phyloP scores from a whole-genome alignment of 1,140 invertebrate species.

The Drosophila prosaltans region DNA sequence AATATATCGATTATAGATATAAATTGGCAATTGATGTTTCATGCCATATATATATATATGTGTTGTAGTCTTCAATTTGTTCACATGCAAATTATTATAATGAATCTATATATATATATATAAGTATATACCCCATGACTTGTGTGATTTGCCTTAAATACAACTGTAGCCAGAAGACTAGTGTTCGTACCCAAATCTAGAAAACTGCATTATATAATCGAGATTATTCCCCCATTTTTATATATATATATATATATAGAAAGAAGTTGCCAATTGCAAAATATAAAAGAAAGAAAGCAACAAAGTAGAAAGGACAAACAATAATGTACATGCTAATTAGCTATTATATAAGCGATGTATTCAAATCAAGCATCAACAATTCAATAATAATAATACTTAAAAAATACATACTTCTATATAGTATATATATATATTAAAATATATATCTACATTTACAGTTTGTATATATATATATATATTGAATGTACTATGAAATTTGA shows the following conservation, averaged over 20 bases:
- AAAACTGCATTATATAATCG: neutral
- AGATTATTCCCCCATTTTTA: conserved; percentile 1
- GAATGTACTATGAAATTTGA: conserved; percentile 40
- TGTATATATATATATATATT: conserved; percentile 38
- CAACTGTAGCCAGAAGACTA: conserved; percentile 58
- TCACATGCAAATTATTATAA: conserved; percentile 28
- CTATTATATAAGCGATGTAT: conserved; percentile 45
- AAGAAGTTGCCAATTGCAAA: conserved; percentile 2
- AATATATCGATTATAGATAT: neutral
- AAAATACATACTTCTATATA: conserved; percentile 34
- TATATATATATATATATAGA: neutral
- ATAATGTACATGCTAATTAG: conserved; percentile 15
- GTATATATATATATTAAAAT: conserved; percentile 23
- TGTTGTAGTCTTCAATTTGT: conserved; percentile 33
- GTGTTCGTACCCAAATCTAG: conserved; percentile 2
- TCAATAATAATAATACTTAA: conserved; percentile 26
- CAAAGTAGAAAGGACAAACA: neutral
- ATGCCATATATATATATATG: neutral
- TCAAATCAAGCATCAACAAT: conserved; percentile 44
- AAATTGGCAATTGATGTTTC: neutral
- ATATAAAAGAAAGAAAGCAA: neutral
- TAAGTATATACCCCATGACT: conserved; percentile 44
- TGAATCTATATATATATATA: conserved; percentile 24
- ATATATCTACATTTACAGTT: too few relatives aligned
- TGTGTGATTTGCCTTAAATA: conserved; percentile 76